Conservation (phyloP, 2,113 vertebrate genomes). For the Osmerus mordax region DNA sequence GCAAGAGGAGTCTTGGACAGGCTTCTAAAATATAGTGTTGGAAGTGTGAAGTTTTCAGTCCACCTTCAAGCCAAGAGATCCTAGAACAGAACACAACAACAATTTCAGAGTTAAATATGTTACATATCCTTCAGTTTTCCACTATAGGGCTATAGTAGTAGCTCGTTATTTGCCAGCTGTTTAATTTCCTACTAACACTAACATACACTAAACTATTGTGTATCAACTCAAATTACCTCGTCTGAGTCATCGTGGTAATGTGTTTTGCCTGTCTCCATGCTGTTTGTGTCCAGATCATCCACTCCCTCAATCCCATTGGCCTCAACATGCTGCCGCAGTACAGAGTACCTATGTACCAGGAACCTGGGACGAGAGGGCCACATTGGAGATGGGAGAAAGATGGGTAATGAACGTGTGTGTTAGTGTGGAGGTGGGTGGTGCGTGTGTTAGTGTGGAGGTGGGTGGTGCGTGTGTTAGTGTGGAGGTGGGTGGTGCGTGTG, state of each 20-base stretch:
- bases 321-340: conserved; percentile 83
- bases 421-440: not conserved
- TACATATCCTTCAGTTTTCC: not conserved
- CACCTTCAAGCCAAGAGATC: conserved; percentile 59
- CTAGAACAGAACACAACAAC: conserved; percentile 41
- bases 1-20: conserved; percentile 18
- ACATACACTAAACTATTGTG: not conserved
- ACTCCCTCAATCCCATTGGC: conserved; percentile 79
- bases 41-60: not conserved
- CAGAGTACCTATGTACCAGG: conserved; percentile 88
- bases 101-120: not conserved
- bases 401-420: not conserved
- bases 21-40: conserved; percentile 21
- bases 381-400: not conserved
- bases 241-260: conserved; percentile 89
- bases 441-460: not conserved
- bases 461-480: no score
- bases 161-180: not conserved
- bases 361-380: conserved; percentile 72
- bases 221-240: conserved; percentile 72
- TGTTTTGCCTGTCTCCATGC: conserved; percentile 61
- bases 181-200: not conserved
- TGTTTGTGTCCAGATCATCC: conserved; percentile 72
- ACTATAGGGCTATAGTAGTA: not conserved
- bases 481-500: not conserved